Evolutionary conservation across 2,888 invertebrate genomes (phyloP), one percentile per base, ranked within the genome.

Genomic region (Coremacera marginata): DNA sequence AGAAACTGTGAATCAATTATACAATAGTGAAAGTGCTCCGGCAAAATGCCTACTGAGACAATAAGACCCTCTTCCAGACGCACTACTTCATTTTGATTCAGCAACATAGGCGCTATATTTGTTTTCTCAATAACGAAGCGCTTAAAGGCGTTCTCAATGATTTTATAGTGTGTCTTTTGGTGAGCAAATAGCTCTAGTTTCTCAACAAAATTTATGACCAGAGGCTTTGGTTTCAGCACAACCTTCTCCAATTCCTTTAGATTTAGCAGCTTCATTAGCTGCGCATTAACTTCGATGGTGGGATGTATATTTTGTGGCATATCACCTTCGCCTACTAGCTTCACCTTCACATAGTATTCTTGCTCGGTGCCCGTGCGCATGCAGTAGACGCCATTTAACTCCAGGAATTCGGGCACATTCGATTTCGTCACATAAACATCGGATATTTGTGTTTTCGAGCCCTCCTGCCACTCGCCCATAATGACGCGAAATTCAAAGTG

Each of bases 61-160:
- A 87, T 78, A 22, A 88, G 77, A 76, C 86, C 86, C 68, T 88
- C 88, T 51, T 88, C 89, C 37, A 90, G 80, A 4, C 88, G 87
- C 22, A 90, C 84, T 2, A 89, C 87, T 80, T 90, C 89, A 78
- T 88, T 83, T 80, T 90, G 89, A 83, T 90, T 90, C 14, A 90
- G 74, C 27, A 90, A 70, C 80, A 90, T 80, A 0, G 89, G 85
- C 22, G 80, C 81, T 22, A 83, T 70, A 81, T 85, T 86, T 0
- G 90, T 88, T 68, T 85, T 85, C 72, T 87, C 88, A 16, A 87
- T 86, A 9, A 90, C 84, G 78, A 85, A 89, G 55, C 87, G 85
- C 77, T 90, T 90, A 81, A 90, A 90, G 70, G 87, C 85, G 81
- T 87, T 88, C 80, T 90, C 89, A 5, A 89, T 83, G 37, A 89